A percentile compares a stretch with the other conserved stretches of the same genome.
These are phyloP conservation scores for Elephantulus edwardii DNA, from an alignment of 2,113 vertebrate genomes.

Conservation along the genomic window DNA sequence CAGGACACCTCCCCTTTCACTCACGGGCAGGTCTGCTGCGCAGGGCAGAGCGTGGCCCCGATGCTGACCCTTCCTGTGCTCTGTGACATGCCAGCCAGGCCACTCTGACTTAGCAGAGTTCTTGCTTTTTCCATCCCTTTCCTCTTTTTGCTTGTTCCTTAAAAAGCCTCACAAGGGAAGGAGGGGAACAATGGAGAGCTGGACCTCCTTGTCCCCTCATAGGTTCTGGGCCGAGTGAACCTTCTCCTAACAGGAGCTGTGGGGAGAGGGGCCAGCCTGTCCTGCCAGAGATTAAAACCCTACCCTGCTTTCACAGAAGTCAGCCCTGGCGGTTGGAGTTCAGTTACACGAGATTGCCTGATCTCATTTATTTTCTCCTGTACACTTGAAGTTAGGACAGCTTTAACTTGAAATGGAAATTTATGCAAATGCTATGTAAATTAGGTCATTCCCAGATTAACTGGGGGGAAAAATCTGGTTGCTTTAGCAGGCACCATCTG, in stretches of 20 bases:
- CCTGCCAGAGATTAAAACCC: background rate
- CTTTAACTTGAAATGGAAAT: constrained; percentile 78
- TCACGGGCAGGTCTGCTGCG: background rate
- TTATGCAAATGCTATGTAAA: constrained; percentile 80
- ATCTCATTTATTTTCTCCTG: constrained; percentile 73
- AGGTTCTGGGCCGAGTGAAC: background rate
- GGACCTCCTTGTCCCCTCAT: background rate
- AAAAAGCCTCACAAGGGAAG: background rate
- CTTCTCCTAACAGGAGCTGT: background rate
- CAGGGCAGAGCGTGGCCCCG: background rate
- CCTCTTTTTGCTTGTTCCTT: background rate
- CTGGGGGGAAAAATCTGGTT: constrained; percentile 74
- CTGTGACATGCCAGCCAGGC: background rate
- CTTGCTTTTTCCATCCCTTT: background rate
- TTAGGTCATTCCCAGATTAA: constrained; percentile 80
- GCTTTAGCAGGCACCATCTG: constrained; percentile 73
- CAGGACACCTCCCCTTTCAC: background rate
- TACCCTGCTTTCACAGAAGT: constrained; percentile 55
- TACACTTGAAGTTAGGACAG: constrained; percentile 70
- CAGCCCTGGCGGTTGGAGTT: constrained; percentile 24
- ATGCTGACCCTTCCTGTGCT: background rate
- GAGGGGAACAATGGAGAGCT: background rate
- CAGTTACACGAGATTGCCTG: constrained; percentile 57
- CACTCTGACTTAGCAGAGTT: background rate
- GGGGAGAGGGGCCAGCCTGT: background rate